Percentiles rank a stretch among this genome's conserved stretches.
Evolutionary conservation across 2,888 invertebrate genomes (phyloP).

Genomic region (Hoplodrina blanda): DNA sequence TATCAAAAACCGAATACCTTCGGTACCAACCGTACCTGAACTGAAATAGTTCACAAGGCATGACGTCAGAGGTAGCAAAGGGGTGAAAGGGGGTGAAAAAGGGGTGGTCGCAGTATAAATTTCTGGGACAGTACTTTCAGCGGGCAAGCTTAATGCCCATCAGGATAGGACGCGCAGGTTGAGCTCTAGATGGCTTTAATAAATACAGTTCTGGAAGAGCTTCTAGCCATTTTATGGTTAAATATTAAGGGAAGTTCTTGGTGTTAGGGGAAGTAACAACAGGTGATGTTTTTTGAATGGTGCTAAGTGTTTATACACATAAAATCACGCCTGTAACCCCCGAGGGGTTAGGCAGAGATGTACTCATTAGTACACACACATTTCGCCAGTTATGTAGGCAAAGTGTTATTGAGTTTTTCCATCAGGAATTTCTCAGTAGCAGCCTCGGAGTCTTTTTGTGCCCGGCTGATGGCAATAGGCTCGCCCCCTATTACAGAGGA

Average conservation of each 20-base stretch:
- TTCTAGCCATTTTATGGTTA: slow-evolving; percentile 27
- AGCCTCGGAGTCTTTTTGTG: too few relatives aligned
- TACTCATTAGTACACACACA: too few relatives aligned
- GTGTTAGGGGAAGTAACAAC: background rate
- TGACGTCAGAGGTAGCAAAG: slow-evolving; percentile 32
- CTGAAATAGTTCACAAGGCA: slow-evolving; percentile 46
- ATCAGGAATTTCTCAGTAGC: too few relatives aligned
- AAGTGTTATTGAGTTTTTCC: too few relatives aligned
- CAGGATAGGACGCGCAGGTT: slow-evolving; percentile 24
- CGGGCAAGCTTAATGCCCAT: slow-evolving; percentile 39
- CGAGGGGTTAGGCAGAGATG: too few relatives aligned
- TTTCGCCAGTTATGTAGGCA: too few relatives aligned
- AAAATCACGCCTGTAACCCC: too few relatives aligned
- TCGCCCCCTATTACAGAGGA: too few relatives aligned
- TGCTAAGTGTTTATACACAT: slow-evolving; percentile 1
- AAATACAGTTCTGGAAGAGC: slow-evolving; percentile 38
- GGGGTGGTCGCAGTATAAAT: slow-evolving; percentile 44
- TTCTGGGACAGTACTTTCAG: slow-evolving; percentile 52
- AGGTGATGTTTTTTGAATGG: slow-evolving; percentile 19
- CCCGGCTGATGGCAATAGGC: too few relatives aligned
- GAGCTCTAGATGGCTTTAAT: slow-evolving; percentile 39
- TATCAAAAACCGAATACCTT: too few relatives aligned
- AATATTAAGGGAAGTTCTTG: slow-evolving; percentile 10
- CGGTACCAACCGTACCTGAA: slow-evolving; percentile 20
- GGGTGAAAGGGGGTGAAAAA: slow-evolving; percentile 15